Percentiles rank a stretch among this genome's conserved stretches.
Evolutionary conservation across 2,797 vertebrate genomes (phyloP).

Genomic region (Lagocephalus sceleratus): DNA sequence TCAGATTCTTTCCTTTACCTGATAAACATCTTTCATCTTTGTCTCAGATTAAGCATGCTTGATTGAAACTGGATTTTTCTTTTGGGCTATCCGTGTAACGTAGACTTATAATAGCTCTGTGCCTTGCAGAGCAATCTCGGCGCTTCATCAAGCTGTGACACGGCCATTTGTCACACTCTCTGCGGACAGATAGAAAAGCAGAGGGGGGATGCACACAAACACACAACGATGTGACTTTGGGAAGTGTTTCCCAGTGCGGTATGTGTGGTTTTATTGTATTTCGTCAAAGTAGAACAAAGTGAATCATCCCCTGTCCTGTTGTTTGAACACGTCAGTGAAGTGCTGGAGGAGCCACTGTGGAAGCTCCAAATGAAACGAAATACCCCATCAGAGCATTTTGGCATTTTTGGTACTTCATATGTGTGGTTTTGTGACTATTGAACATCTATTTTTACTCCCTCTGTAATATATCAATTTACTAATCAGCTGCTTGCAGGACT

Average conservation of each 20-base stretch:
- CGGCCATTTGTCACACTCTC: slow-evolving; percentile 73
- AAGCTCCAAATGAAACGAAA: slow-evolving; percentile 26
- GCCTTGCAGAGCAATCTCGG: slow-evolving; percentile 67
- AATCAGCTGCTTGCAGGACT: slow-evolving; percentile 6
- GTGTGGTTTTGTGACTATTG: no score
- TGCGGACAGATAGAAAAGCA: slow-evolving; percentile 67
- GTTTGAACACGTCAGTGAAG: slow-evolving; percentile 34
- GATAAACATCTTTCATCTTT: slow-evolving; percentile 59
- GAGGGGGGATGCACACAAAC: slow-evolving; percentile 36
- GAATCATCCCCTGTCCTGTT: slow-evolving; percentile 36
- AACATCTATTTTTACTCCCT: neutral
- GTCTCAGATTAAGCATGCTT: slow-evolving; percentile 62
- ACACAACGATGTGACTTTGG: slow-evolving; percentile 26
- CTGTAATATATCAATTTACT: no score
- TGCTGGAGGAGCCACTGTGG: slow-evolving; percentile 24
- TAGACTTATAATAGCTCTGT: slow-evolving; percentile 71
- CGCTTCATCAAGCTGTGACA: slow-evolving; percentile 74
- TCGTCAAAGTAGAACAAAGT: slow-evolving; percentile 32
- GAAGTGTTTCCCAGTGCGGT: slow-evolving; percentile 30
- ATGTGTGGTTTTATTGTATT: slow-evolving; percentile 51
- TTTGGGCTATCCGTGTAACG: slow-evolving; percentile 58
- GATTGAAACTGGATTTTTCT: slow-evolving; percentile 73
- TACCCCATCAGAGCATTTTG: neutral
- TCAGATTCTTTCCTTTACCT: slow-evolving; percentile 41
- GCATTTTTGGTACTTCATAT: no score